Evolutionary conservation across 2,888 invertebrate genomes (phyloP), one percentile per base, ranked within the genome.

Genomic region (Carterocephalus palaemon): DNA sequence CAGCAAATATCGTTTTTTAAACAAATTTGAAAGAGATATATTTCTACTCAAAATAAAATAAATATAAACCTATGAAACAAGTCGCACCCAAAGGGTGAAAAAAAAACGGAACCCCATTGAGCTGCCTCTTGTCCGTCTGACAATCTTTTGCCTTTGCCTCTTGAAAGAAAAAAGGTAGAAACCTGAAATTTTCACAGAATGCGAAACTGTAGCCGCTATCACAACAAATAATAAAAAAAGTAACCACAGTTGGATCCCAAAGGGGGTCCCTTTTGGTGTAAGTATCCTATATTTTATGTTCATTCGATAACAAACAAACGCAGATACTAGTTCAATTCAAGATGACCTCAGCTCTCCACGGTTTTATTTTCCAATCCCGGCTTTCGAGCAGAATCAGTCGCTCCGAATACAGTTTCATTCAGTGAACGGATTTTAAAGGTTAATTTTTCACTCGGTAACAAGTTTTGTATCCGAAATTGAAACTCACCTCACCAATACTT

Each of bases 341-440:
- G n/a, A n/a, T 17, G 10, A 39, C 37, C 37, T 26, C 37, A 26
- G 26, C n/a, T 17, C 26, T 9, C 6, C n/a, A 22, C 19, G 26
- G 16, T 19, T 19, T 28, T 22, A 39, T 29, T 31, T 29, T 39
- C 28, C 20, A 28, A 10, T 39, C 29, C 28, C 29, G 22, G 20
- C 19, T 12, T 13, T 39, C 39, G 20, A 29, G 7, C 15, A 12
- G n/a, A 22, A 20, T 22, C 20, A 33, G n/a, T 13, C 12, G 33
- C 7, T 20, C 22, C 7, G 33, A 8, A 17, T 7, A 31, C 16
- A 10, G 16, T 31, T 31, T n/a, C 31, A 31, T 9, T 32, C 31
- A 10, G 17, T 10, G 31, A 12, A 32, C 19, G 17, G 6, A 7
- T 17, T 32, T 32, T 32, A 7, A 19, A 32, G 19, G 9, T 9